These are phyloP conservation scores for Rotaria macrura DNA, from an alignment of 2,888 invertebrate genomes.

Conservation along the genomic window DNA sequence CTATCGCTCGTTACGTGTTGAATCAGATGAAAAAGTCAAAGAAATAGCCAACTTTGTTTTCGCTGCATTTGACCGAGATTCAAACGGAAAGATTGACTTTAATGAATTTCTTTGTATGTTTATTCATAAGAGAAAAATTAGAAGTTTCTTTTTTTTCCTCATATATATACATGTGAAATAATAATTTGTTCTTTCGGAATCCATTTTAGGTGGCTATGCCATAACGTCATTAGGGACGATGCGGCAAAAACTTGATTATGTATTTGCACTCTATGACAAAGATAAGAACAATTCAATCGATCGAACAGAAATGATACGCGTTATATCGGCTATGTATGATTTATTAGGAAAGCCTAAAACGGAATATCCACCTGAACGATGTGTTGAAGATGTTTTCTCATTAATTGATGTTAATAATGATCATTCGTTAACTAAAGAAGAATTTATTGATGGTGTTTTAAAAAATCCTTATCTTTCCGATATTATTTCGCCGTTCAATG, in stretches of 20 bases:
- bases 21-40: conserved; percentile 26
- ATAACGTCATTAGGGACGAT: background rate
- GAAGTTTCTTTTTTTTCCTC: background rate
- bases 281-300: conserved; percentile 33
- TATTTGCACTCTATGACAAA: conserved; percentile 25
- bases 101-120: conserved; percentile 25
- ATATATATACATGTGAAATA: too few relatives aligned
- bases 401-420: conserved; percentile 33
- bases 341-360: conserved; percentile 28
- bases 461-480: conserved; percentile 17
- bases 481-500: conserved; percentile 7
- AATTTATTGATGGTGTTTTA: conserved; percentile 30
- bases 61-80: conserved; percentile 28
- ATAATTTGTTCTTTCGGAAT: too few relatives aligned
- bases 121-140: background rate
- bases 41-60: conserved; percentile 33
- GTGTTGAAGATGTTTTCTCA: conserved; percentile 32
- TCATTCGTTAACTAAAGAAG: conserved; percentile 29
- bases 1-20: conserved; percentile 30
- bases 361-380: conserved; percentile 32
- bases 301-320: conserved; percentile 26
- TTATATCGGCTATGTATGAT: conserved; percentile 32
- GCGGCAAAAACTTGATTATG: background rate
- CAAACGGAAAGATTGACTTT: conserved; percentile 33
- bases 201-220: background rate